Evolutionary conservation across 2,888 invertebrate genomes (phyloP).

Genomic region (Augochlorella aurata): DNA sequence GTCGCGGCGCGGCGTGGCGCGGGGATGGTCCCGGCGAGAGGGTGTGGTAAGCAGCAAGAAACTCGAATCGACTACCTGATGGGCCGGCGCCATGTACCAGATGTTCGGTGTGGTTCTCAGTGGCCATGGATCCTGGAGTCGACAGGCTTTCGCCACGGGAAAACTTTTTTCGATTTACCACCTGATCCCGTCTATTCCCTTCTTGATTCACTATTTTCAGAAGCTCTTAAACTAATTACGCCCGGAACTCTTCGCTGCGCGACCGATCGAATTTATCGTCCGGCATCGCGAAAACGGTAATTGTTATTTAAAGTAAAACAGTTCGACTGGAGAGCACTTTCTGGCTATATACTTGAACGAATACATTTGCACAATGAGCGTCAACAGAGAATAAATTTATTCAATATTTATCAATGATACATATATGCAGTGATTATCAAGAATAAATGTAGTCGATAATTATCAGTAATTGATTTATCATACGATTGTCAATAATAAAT

Average conservation of each 20-base stretch:
- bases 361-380: no score
- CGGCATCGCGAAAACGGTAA: not conserved
- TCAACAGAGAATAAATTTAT: no score
- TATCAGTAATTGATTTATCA: no score
- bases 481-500: no score
- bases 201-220: conserved; percentile 39
- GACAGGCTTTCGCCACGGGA: conserved; percentile 53
- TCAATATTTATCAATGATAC: no score
- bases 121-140: conserved; percentile 60
- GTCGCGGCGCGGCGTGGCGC: conserved; percentile 43
- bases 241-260: not conserved
- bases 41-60: conserved; percentile 63
- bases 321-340: no score
- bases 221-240: conserved; percentile 25
- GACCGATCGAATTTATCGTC: not conserved
- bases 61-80: conserved; percentile 65
- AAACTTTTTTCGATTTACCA: conserved; percentile 64
- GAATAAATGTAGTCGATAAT: no score
- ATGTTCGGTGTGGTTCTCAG: conserved; percentile 60
- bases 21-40: not conserved
- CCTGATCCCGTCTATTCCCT: conserved; percentile 44
- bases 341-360: no score
- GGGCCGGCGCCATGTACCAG: conserved; percentile 65
- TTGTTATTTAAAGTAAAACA: not conserved
- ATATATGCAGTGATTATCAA: no score